Conservation (phyloP, 2,888 invertebrate species). For the Noctua comes region DNA sequence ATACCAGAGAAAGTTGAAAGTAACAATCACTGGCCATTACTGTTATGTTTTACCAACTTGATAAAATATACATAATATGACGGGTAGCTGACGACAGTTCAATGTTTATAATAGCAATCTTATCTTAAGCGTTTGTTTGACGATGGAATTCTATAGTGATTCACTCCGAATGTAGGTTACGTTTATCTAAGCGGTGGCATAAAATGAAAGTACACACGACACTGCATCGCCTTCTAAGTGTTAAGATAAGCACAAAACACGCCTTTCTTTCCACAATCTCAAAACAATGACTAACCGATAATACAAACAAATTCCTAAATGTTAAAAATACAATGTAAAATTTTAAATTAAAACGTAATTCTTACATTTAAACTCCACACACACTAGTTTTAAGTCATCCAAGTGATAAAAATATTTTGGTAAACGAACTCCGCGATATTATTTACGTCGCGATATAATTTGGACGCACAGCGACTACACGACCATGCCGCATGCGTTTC, state of each 20-base stretch:
- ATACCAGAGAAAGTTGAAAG: conserved; percentile 32
- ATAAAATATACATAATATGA: not conserved
- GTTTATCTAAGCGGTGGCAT: conserved; percentile 10
- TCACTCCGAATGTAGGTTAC: conserved; percentile 35
- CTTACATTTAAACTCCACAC: conserved; percentile 55
- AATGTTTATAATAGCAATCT: not conserved
- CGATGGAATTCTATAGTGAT: conserved; percentile 2
- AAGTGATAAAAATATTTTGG: conserved; percentile 13
- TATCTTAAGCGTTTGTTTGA: conserved; percentile 1
- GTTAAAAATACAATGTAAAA: not conserved
- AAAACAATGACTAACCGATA: conserved; percentile 32
- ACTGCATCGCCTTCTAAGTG: conserved; percentile 7
- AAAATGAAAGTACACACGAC: conserved; percentile 30
- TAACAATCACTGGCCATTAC: conserved; percentile 3
- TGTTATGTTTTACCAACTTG: not conserved
- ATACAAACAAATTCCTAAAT: not conserved
- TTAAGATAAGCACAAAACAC: conserved; percentile 17
- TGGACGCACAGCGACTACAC: conserved; percentile 31
- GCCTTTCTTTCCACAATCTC: conserved; percentile 23
- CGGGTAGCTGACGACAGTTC: conserved; percentile 5
- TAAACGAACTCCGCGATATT: conserved; percentile 56
- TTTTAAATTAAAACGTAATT: not conserved
- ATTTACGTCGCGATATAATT: conserved; percentile 50
- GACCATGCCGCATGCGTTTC: conserved; percentile 10
- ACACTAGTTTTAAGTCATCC: conserved; percentile 34